Conservation (phyloP, 2,888 invertebrate species). For the Leptopilina myrica region DNA sequence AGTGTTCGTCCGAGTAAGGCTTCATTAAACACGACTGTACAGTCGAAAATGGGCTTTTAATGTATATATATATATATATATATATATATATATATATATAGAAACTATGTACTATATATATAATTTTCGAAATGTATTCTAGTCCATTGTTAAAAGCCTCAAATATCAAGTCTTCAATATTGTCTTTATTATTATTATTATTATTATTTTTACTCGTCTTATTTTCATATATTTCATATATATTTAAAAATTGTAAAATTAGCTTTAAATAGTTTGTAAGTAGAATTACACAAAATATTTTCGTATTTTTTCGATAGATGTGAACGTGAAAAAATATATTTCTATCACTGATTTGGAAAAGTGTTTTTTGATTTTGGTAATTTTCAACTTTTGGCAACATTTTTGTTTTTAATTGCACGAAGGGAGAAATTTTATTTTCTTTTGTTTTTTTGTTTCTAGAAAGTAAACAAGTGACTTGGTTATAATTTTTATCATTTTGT, state of each 20-base stretch:
- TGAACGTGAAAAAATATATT: conserved; percentile 20
- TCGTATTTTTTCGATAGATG: conserved; percentile 18
- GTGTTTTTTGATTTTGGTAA: too few species aligned
- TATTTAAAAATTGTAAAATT: background rate
- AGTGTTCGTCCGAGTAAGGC: too few species aligned
- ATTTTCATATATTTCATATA: conserved; percentile 4
- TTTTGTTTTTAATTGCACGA: too few species aligned
- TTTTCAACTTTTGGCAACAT: too few species aligned
- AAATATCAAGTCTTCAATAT: background rate
- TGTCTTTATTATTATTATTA: too few species aligned
- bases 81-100: background rate
- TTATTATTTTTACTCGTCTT: background rate
- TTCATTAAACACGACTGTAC: too few species aligned
- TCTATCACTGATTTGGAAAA: conserved; percentile 3
- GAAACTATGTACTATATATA: background rate
- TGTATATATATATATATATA: background rate
- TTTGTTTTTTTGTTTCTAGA: conserved; percentile 2
- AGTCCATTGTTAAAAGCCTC: conserved; percentile 8
- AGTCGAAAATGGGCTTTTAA: background rate
- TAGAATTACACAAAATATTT: conserved; percentile 14
- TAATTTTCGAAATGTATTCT: background rate
- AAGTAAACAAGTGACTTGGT: background rate
- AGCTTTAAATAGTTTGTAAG: conserved; percentile 3
- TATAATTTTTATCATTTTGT: background rate
- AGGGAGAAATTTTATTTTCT: background rate